Percentiles rank a stretch among this genome's conserved stretches.
Evolutionary conservation across 1,140 invertebrate species (phyloP).

Genomic region (Mylabris phalerata): DNA sequence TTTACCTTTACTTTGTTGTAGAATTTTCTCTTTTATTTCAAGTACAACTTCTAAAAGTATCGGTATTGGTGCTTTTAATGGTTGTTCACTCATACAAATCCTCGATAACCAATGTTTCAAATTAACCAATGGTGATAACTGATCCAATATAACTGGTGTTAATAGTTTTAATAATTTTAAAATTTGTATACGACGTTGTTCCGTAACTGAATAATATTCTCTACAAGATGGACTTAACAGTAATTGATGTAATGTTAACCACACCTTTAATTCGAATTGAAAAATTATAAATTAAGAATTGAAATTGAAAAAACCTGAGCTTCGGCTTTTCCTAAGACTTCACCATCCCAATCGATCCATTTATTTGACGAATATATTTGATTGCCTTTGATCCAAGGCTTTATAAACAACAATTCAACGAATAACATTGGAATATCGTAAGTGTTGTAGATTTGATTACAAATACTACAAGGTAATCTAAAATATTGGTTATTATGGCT

Average conservation of each 20-base stretch:
- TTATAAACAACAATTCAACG: slow-evolving; percentile 55
- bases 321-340: slow-evolving; percentile 57
- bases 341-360: slow-evolving; percentile 51
- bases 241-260: slow-evolving; percentile 63
- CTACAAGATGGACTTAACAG: slow-evolving; percentile 54
- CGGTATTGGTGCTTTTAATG: slow-evolving; percentile 35
- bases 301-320: slow-evolving; percentile 39
- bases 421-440: slow-evolving; percentile 70
- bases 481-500: background rate
- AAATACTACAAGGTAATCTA: slow-evolving; percentile 45
- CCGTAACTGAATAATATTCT: slow-evolving; percentile 63
- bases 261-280: slow-evolving; percentile 39
- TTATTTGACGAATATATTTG: slow-evolving; percentile 52
- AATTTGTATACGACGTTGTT: slow-evolving; percentile 56
- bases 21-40: slow-evolving; percentile 45
- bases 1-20: slow-evolving; percentile 44
- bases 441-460: slow-evolving; percentile 53
- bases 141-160: slow-evolving; percentile 54
- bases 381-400: slow-evolving; percentile 61
- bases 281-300: background rate
- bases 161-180: slow-evolving; percentile 47
- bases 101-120: slow-evolving; percentile 62
- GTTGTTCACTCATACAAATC: slow-evolving; percentile 39
- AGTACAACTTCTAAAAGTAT: slow-evolving; percentile 53
- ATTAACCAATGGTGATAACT: slow-evolving; percentile 65